A percentile compares a stretch with the other conserved stretches of the same genome.
phyloP scores from a whole-genome alignment of 2,888 invertebrate species.

The Onchidella celtica region DNA sequence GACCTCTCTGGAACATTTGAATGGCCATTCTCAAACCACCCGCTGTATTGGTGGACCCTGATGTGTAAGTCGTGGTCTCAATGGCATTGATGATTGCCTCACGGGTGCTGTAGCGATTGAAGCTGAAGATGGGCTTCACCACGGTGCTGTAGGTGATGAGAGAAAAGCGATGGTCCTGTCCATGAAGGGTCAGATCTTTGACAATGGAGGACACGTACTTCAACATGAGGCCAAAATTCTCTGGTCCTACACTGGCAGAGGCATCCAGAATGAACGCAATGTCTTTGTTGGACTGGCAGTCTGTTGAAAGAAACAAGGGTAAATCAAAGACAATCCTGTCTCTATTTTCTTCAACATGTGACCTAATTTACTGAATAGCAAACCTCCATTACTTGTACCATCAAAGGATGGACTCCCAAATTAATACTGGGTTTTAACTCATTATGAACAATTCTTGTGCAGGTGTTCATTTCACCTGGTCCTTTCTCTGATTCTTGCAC shows the following conservation, averaged over 20 bases:
- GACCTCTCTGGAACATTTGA: slow-evolving; percentile 55
- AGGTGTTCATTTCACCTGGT: too few species aligned
- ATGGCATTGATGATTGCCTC: slow-evolving; percentile 59
- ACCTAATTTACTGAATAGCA: too few species aligned
- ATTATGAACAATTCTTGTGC: too few species aligned
- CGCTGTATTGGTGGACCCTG: slow-evolving; percentile 74
- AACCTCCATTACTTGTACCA: too few species aligned
- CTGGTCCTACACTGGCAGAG: slow-evolving; percentile 67
- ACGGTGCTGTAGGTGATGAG: slow-evolving; percentile 69
- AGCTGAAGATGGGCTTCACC: slow-evolving; percentile 67
- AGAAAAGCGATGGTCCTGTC: slow-evolving; percentile 66
- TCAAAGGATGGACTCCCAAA: too few species aligned
- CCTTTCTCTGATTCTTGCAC: too few species aligned
- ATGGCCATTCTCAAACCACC: slow-evolving; percentile 63
- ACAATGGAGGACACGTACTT: slow-evolving; percentile 60
- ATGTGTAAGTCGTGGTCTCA: slow-evolving; percentile 60
- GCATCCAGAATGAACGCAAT: slow-evolving; percentile 71
- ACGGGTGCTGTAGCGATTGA: slow-evolving; percentile 61
- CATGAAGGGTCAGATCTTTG: slow-evolving; percentile 59
- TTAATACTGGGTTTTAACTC: too few species aligned
- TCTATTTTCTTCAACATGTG: too few species aligned
- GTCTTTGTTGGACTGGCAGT: slow-evolving; percentile 66
- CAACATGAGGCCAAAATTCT: slow-evolving; percentile 64
- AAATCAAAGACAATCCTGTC: too few species aligned
- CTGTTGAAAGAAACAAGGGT: slow-evolving; percentile 54